Conservation (phyloP, 2,113 vertebrate genomes). For the Chloroceryle aenea region DNA sequence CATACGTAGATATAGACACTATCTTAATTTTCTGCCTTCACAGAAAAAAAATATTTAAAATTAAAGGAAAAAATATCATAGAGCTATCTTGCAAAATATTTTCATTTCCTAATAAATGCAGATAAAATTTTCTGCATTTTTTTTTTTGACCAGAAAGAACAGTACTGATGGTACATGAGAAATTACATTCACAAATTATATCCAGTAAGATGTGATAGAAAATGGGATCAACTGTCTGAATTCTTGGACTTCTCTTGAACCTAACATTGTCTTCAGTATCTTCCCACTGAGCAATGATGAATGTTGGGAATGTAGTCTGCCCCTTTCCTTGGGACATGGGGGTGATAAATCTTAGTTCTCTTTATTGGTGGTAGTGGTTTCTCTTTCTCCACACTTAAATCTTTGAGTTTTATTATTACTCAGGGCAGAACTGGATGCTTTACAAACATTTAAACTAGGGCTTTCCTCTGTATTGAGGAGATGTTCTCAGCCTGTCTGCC, state of each 20-base stretch:
- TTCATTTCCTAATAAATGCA: background rate
- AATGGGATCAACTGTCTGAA: background rate
- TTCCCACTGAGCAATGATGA: background rate
- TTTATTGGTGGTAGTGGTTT: background rate
- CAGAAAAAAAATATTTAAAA: background rate
- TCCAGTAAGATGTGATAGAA: background rate
- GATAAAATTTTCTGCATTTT: background rate
- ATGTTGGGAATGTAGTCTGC: background rate
- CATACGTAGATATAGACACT: background rate
- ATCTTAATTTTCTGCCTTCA: background rate
- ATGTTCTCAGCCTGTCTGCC: background rate
- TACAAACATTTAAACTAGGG: background rate
- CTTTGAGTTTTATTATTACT: background rate
- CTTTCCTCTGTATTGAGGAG: background rate
- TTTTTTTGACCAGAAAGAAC: background rate
- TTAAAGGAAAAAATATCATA: background rate
- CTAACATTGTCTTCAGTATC: background rate
- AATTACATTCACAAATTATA: background rate
- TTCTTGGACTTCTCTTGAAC: background rate
- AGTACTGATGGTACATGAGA: background rate
- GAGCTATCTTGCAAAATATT: background rate
- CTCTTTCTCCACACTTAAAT: background rate
- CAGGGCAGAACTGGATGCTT: background rate
- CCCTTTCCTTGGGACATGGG: background rate
- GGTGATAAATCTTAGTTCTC: background rate